phyloP scores from a whole-genome alignment of 2,113 vertebrate species.

The Felis chaus region DNA sequence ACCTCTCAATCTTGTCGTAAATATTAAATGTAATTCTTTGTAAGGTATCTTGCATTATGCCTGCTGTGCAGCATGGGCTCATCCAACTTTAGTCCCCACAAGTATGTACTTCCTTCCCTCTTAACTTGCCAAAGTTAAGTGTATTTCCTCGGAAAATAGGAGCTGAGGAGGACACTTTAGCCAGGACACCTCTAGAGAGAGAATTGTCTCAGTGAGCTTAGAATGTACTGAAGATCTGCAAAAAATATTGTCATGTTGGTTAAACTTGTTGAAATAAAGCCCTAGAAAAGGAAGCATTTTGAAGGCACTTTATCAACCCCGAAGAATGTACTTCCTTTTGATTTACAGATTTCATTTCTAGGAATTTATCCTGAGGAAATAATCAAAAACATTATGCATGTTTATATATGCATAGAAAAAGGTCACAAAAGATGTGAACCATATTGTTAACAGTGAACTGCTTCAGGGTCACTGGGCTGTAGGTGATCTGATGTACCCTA shows the following conservation, averaged over 20 bases:
- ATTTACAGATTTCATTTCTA: constrained; percentile 18
- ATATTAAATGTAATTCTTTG: neutral
- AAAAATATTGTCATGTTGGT: neutral
- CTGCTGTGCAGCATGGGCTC: neutral
- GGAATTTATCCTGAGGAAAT: neutral
- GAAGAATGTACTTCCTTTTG: neutral
- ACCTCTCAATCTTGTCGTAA: neutral
- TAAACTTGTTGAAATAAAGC: neutral
- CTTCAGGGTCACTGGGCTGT: neutral
- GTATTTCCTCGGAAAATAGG: neutral
- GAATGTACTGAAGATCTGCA: neutral
- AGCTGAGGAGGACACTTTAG: neutral
- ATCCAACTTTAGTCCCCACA: neutral
- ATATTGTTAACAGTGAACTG: neutral
- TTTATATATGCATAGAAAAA: neutral
- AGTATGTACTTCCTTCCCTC: neutral
- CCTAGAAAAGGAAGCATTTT: neutral
- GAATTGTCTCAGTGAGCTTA: neutral
- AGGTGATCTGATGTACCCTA: neutral
- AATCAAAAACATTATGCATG: neutral
- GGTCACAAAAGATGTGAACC: neutral
- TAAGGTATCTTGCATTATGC: neutral
- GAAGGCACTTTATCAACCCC: neutral
- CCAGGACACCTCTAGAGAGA: neutral
- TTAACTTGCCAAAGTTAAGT: neutral